Evolutionary conservation across 2,113 vertebrate genomes (phyloP).

Genomic region (Fulica atra): DNA sequence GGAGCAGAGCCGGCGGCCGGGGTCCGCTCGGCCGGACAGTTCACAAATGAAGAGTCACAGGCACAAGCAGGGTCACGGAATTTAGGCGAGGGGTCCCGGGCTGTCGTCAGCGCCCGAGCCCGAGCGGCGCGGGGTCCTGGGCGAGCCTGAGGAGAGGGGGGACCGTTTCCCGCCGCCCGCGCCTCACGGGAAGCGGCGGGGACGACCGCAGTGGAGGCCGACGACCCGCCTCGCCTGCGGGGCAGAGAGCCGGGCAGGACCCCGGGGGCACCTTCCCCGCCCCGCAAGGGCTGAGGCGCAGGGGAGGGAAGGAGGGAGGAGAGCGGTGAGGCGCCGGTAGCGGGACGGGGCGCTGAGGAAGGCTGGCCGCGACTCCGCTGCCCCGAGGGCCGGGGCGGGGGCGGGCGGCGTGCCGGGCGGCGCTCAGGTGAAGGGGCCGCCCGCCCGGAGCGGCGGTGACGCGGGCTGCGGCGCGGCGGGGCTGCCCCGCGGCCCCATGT

Average conservation of each 20-base stretch:
- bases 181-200: not conserved
- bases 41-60: not conserved
- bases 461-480: not conserved
- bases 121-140: not conserved
- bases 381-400: not conserved
- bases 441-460: not conserved
- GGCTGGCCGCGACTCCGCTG: not conserved
- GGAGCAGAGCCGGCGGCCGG: not conserved
- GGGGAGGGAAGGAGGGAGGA: not conserved
- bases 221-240: not conserved
- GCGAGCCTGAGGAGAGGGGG: not conserved
- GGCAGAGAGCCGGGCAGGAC: not conserved
- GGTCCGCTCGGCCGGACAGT: not conserved
- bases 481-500: constrained; percentile 6
- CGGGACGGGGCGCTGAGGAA: not conserved
- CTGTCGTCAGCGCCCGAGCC: not conserved
- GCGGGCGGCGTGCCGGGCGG: not conserved
- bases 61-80: not conserved
- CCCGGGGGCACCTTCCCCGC: not conserved
- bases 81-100: not conserved
- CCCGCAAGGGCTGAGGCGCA: not conserved
- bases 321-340: not conserved
- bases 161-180: not conserved
- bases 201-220: not conserved
- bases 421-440: constrained; percentile 9